Conservation (phyloP, 2,888 invertebrate species). For the Branchellion lobata region DNA sequence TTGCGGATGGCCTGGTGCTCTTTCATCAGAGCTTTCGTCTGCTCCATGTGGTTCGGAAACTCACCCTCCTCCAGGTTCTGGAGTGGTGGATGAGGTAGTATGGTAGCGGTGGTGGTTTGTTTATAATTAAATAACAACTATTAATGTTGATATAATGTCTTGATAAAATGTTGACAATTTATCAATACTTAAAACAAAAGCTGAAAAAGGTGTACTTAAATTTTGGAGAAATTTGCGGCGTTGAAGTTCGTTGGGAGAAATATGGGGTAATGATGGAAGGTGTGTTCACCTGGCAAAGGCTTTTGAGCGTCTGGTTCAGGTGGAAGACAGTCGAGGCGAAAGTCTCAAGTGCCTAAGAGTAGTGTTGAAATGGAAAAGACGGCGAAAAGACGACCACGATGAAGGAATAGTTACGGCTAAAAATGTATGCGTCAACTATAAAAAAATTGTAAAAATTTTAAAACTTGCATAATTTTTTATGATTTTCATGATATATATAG, state of each 20-base stretch:
- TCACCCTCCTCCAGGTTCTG: conserved; percentile 82
- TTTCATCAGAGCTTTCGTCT: conserved; percentile 81
- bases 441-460: too few species aligned
- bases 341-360: conserved; percentile 86
- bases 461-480: too few species aligned
- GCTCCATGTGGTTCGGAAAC: conserved; percentile 88
- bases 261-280: too few species aligned
- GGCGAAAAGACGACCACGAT: background rate
- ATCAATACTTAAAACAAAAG: too few species aligned
- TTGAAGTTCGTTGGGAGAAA: too few species aligned
- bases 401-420: background rate
- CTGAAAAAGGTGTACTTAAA: background rate
- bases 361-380: too few species aligned
- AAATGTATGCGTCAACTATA: background rate
- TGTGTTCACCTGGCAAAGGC: conserved; percentile 72
- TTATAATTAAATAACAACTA: background rate
- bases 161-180: too few species aligned
- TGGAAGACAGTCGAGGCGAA: conserved; percentile 88
- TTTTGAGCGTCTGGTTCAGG: conserved; percentile 81
- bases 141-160: too few species aligned
- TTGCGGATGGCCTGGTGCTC: conserved; percentile 60
- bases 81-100: conserved; percentile 57
- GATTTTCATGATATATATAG: too few species aligned
- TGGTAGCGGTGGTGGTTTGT: background rate
- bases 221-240: background rate